These are phyloP conservation scores for Brenthis hecate DNA, from an alignment of 2,888 invertebrate species.

Conservation along the genomic window DNA sequence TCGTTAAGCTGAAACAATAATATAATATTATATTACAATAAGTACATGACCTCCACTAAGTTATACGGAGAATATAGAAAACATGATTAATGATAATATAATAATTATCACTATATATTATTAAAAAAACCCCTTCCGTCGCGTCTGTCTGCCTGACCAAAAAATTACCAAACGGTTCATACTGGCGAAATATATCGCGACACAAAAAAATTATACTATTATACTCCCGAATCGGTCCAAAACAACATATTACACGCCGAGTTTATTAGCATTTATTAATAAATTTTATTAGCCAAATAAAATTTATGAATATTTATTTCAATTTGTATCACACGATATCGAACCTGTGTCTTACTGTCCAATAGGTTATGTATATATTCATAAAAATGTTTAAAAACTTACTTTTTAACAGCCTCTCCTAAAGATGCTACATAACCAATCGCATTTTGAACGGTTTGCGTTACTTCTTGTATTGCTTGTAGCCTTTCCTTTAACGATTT, in stretches of 20 bases:
- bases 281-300: background rate
- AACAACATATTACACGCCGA: background rate
- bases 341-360: no score
- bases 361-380: background rate
- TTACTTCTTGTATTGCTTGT: conserved; percentile 98
- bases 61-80: background rate
- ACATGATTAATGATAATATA: no score
- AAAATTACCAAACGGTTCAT: no score
- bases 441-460: conserved; percentile 97
- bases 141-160: background rate
- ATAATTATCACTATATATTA: no score
- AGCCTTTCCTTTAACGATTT: conserved; percentile 96
- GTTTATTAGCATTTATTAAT: background rate
- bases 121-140: no score
- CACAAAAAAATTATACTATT: no score
- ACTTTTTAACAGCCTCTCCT: conserved; percentile 97
- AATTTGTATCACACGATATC: background rate
- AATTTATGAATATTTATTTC: background rate
- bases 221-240: no score
- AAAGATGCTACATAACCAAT: conserved; percentile 97
- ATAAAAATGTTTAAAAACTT: conserved; percentile 51
- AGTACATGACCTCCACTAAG: background rate
- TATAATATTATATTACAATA: background rate
- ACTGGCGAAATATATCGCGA: no score
- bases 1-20: conserved; percentile 89